Percentiles rank a stretch among this genome's conserved stretches.
These are phyloP conservation scores for Elephas maximus DNA, from an alignment of 2,113 vertebrate genomes.

Conservation along the genomic window DNA sequence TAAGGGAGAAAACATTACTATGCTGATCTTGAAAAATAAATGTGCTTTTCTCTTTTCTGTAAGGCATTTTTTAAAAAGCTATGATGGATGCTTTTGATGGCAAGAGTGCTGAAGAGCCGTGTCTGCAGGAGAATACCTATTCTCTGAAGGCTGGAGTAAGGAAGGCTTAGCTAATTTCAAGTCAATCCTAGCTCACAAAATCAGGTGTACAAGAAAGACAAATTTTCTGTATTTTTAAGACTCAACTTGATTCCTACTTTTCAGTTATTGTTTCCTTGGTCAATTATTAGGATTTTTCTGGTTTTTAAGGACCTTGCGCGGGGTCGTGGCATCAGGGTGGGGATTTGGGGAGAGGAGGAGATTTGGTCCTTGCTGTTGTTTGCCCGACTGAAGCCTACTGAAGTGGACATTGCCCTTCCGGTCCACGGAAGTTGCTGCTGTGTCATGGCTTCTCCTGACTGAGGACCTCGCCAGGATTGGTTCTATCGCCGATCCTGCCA, in stretches of 20 bases:
- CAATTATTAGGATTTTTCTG: background rate
- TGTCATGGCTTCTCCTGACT: no score
- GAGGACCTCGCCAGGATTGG: background rate
- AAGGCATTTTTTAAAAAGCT: background rate
- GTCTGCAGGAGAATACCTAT: background rate
- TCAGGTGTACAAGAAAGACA: background rate
- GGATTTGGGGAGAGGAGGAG: no score
- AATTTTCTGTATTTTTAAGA: background rate
- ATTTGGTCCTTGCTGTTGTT: background rate
- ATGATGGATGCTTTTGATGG: background rate
- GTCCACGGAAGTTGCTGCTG: no score
- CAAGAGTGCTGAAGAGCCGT: background rate
- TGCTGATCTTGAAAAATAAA: background rate
- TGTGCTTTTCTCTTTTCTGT: background rate
- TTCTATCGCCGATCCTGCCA: background rate
- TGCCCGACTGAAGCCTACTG: background rate
- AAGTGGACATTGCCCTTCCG: no score
- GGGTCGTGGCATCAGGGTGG: background rate
- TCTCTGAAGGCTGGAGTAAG: background rate
- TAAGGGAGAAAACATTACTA: background rate
- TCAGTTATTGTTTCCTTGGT: background rate
- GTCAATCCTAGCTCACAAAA: background rate
- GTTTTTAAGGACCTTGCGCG: background rate
- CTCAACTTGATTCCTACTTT: background rate
- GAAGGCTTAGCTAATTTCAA: background rate